Percentiles rank a stretch among this genome's conserved stretches.
Conservation (phyloP, 2,888 invertebrate genomes). For the Phymatocera aterrima region DNA sequence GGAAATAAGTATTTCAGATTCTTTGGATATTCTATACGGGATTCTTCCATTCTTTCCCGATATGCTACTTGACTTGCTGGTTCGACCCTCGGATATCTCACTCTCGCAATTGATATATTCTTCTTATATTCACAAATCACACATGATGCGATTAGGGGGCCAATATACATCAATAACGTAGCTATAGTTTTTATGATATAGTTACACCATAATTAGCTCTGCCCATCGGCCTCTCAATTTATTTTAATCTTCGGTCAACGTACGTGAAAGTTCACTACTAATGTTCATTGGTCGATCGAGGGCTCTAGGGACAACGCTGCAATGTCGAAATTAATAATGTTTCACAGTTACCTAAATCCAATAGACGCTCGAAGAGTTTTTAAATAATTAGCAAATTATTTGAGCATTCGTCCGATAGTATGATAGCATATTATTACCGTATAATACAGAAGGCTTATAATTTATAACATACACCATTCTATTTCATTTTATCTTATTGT, state of each 20-base stretch:
- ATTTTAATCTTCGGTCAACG: conserved; percentile 24
- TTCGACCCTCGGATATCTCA: background rate
- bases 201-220: background rate
- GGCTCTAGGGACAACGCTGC: conserved; percentile 64
- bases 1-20: background rate
- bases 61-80: background rate
- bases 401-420: conserved; percentile 50
- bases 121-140: background rate
- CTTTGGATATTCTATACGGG: no score
- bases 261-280: conserved; percentile 23
- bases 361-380: conserved; percentile 51
- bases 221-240: conserved; percentile 33
- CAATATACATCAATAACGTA: background rate
- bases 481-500: background rate
- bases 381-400: conserved; percentile 37
- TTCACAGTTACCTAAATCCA: conserved; percentile 49
- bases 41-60: background rate
- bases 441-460: no score
- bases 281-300: conserved; percentile 52
- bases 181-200: conserved; percentile 6
- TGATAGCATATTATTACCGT: background rate
- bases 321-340: conserved; percentile 60
- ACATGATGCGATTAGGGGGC: background rate
- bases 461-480: background rate
- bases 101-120: background rate